phyloP scores from a whole-genome alignment of 2,113 vertebrate species.

The Herpetotheres cachinnans region DNA sequence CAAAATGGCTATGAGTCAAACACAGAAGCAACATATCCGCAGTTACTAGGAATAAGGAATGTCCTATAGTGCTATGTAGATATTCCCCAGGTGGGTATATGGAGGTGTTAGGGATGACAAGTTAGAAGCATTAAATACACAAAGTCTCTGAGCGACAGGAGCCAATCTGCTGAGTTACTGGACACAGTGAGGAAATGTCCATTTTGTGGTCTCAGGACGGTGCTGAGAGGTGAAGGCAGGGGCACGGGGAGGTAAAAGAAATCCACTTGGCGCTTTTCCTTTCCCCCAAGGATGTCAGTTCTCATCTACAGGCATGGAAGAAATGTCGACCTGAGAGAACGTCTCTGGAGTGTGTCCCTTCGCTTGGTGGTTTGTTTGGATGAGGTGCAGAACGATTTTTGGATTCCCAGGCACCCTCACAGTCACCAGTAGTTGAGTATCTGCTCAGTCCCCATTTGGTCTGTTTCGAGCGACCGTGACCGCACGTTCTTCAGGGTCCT shows the following conservation, averaged over 20 bases:
- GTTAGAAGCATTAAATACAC: constrained; percentile 82
- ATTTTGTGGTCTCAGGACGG: neutral
- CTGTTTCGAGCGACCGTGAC: neutral
- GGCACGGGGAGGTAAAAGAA: neutral
- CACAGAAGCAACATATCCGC: constrained; percentile 80
- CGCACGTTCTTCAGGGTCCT: neutral
- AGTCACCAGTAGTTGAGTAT: neutral
- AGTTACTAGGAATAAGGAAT: constrained; percentile 70
- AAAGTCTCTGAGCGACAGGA: constrained; percentile 26
- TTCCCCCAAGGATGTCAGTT: neutral
- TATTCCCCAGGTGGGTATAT: constrained; percentile 75
- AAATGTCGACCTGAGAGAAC: neutral
- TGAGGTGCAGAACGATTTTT: neutral
- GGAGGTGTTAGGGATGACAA: constrained; percentile 72
- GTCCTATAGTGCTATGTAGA: constrained; percentile 75
- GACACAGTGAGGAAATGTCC: neutral
- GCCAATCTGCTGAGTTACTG: neutral
- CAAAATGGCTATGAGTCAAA: constrained; percentile 83
- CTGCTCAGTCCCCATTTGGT: neutral
- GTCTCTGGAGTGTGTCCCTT: neutral
- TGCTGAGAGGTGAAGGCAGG: neutral
- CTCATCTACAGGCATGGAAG: neutral
- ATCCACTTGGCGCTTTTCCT: rapidly evolving
- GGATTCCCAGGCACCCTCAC: neutral
- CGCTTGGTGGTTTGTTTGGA: neutral